These are phyloP conservation scores for Echinops telfairi DNA, from an alignment of 2,113 vertebrate species.

Conservation along the genomic window DNA sequence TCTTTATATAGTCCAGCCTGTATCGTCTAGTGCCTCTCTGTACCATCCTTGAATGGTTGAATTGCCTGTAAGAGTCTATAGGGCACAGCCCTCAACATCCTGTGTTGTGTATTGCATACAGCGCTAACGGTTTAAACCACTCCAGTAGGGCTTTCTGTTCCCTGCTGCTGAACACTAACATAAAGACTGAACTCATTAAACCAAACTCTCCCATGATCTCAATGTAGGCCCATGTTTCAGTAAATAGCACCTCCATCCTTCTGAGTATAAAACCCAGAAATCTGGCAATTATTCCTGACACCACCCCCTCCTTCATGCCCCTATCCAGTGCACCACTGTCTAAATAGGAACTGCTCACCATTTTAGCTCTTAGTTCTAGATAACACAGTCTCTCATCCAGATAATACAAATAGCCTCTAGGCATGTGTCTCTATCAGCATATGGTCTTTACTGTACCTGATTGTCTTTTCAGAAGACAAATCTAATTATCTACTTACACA, in stretches of 20 bases:
- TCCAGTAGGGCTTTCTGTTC: background rate
- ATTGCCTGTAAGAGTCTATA: background rate
- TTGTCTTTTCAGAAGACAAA: conserved; percentile 5
- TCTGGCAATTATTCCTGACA: background rate
- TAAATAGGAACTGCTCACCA: background rate
- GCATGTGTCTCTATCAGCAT: background rate
- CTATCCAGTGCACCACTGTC: background rate
- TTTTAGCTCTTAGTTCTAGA: background rate
- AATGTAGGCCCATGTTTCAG: background rate
- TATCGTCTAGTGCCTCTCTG: background rate
- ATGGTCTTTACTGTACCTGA: background rate
- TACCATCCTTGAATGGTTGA: background rate
- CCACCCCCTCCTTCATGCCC: background rate
- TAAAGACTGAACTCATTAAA: background rate
- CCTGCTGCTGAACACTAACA: background rate
- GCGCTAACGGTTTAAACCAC: background rate
- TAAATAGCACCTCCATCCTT: background rate
- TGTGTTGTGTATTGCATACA: background rate
- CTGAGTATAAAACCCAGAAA: background rate
- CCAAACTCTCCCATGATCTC: background rate
- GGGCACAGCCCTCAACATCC: background rate
- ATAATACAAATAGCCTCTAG: background rate
- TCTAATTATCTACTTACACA: background rate
- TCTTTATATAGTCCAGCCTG: too few relatives aligned
- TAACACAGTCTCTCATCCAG: background rate